These are phyloP conservation scores for Lytechinus pictus DNA, from an alignment of 35 echinoderm and acorn worm genomes.

Conservation along the genomic window DNA sequence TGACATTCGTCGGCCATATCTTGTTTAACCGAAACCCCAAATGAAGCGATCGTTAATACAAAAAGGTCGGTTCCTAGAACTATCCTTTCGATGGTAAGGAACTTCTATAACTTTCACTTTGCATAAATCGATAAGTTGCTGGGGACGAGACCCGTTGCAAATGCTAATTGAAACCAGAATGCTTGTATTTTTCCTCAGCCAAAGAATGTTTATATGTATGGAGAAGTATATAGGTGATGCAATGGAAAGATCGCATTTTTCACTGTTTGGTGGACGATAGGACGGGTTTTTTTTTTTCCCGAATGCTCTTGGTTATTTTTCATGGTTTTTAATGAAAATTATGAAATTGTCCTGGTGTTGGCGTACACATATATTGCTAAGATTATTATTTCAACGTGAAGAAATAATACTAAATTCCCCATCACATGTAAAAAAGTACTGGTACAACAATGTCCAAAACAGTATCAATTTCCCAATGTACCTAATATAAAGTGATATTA, in stretches of 20 bases:
- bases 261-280: neutral
- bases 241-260: neutral
- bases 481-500: too few relatives aligned
- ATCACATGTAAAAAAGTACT: too few relatives aligned
- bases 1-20: neutral
- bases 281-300: too few relatives aligned
- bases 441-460: too few relatives aligned
- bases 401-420: too few relatives aligned
- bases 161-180: constrained; percentile 13
- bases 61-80: neutral
- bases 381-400: too few relatives aligned
- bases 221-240: neutral
- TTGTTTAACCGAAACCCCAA: neutral
- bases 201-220: neutral
- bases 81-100: neutral
- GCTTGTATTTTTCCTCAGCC: neutral
- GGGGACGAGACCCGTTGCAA: neutral
- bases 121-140: neutral
- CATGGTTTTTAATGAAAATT: too few relatives aligned
- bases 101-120: neutral
- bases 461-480: too few relatives aligned
- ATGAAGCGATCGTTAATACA: constrained; percentile 12
- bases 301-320: too few relatives aligned
- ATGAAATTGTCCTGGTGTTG: too few relatives aligned
- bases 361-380: too few relatives aligned